Evolutionary conservation across 1,140 invertebrate genomes (phyloP).

Genomic region (Heterodera schachtii): DNA sequence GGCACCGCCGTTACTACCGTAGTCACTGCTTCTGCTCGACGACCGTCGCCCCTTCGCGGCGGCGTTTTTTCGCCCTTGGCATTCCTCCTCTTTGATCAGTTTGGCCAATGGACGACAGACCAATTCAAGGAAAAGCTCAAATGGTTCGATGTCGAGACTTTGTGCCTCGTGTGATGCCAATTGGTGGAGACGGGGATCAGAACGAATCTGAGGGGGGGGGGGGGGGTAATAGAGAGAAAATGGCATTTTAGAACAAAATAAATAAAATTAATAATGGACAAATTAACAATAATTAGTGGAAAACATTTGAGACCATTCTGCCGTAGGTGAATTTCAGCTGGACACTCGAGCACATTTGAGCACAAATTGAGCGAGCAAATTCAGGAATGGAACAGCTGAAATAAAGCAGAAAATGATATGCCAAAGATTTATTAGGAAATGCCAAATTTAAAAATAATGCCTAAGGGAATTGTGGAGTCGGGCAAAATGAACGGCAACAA

Average conservation of each 20-base stretch:
- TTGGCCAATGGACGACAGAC: conserved; percentile 36
- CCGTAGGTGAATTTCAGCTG: conserved; percentile 35
- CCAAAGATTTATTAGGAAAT: no score
- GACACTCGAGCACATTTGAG: conserved; percentile 32
- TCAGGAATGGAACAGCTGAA: conserved; percentile 47
- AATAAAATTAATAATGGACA: not conserved
- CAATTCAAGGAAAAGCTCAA: conserved; percentile 42
- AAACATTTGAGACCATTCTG: not conserved
- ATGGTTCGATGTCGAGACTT: conserved; percentile 38
- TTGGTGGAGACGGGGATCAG: conserved; percentile 31
- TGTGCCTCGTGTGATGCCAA: conserved; percentile 27
- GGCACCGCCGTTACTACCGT: conserved; percentile 13
- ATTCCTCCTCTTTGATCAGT: not conserved
- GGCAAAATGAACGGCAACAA: conserved; percentile 49
- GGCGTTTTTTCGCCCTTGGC: not conserved
- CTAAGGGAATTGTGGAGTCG: conserved; percentile 40
- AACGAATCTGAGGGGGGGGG: not conserved
- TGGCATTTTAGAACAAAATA: not conserved
- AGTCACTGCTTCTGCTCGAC: not conserved
- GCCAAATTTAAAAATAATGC: not conserved
- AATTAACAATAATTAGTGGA: not conserved
- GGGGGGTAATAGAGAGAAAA: not conserved
- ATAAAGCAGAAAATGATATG: not conserved
- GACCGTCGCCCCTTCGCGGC: not conserved
- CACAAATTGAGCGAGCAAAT: conserved; percentile 43